phyloP scores from a whole-genome alignment of 2,888 invertebrate species.

The Trachelus tabidus region DNA sequence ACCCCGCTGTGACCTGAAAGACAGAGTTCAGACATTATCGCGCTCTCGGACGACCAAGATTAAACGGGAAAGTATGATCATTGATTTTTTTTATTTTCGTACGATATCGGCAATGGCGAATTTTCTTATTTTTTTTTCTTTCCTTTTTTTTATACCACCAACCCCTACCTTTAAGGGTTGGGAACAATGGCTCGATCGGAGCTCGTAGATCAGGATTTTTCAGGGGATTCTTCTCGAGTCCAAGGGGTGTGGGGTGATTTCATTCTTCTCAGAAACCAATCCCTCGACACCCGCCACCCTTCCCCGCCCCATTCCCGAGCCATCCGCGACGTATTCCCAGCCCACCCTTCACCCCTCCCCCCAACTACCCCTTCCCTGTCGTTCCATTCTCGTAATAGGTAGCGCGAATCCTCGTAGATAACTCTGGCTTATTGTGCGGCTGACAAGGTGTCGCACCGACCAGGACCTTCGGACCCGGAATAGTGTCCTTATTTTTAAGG shows the following conservation, averaged over 20 bases:
- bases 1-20: slow-evolving; percentile 94
- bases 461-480: not conserved
- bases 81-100: not conserved
- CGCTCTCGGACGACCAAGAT: not conserved
- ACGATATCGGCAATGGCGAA: too few species aligned
- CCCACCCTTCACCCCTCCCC: not conserved
- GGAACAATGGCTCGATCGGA: not conserved
- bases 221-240: not conserved
- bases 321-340: too few species aligned
- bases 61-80: not conserved
- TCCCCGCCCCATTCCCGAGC: not conserved
- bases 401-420: slow-evolving; percentile 54
- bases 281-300: not conserved
- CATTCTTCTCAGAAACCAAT: not conserved
- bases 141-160: too few species aligned
- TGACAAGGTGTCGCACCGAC: slow-evolving; percentile 39
- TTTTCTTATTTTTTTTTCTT: too few species aligned
- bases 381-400: too few species aligned
- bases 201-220: not conserved
- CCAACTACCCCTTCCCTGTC: not conserved
- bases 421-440: slow-evolving; percentile 55
- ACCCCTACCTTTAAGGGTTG: too few species aligned
- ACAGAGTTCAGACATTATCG: slow-evolving; percentile 22
- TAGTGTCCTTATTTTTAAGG: slow-evolving; percentile 1
- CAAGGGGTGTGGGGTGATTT: not conserved